Evolutionary conservation across 1,140 invertebrate species (phyloP).

Genomic region (Trichonephila clavipes): DNA sequence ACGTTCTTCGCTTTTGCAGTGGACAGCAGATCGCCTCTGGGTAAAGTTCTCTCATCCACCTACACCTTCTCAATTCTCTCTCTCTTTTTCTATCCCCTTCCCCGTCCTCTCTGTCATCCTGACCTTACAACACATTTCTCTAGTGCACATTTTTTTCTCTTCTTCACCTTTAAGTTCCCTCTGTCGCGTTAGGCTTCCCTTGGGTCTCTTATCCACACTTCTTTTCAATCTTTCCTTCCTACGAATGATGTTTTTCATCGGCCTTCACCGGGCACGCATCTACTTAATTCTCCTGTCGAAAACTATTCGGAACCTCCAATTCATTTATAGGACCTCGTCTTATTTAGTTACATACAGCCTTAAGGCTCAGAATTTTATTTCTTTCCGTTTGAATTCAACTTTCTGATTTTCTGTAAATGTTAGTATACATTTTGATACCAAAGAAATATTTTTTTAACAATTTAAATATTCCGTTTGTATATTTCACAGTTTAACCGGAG

Average conservation of each 20-base stretch:
- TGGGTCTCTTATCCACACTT: constrained; percentile 60
- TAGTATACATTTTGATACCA: too few relatives aligned
- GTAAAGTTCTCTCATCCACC: constrained; percentile 57
- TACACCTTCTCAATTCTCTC: constrained; percentile 35
- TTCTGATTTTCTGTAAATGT: too few relatives aligned
- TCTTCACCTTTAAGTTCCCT: constrained; percentile 32
- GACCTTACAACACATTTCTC: constrained; percentile 35
- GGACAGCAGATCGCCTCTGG: constrained; percentile 71
- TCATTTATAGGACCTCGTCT: not conserved
- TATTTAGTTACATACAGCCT: constrained; percentile 11
- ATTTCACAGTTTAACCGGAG: too few relatives aligned
- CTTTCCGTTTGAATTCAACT: not conserved
- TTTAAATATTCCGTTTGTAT: too few relatives aligned
- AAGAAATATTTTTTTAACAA: too few relatives aligned
- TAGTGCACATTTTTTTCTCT: not conserved
- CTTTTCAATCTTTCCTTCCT: constrained; percentile 64
- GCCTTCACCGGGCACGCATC: not conserved
- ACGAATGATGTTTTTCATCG: constrained; percentile 69
- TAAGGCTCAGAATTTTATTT: not conserved
- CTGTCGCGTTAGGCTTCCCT: constrained; percentile 62
- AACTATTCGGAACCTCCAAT: not conserved
- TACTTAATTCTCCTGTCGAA: not conserved
- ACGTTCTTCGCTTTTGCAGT: constrained; percentile 74
- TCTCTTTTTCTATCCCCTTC: not conserved
- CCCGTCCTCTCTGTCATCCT: constrained; percentile 48